Percentiles rank a stretch among this genome's conserved stretches.
phyloP scores from a whole-genome alignment of 2,113 vertebrate species.

The Panthera uncia region DNA sequence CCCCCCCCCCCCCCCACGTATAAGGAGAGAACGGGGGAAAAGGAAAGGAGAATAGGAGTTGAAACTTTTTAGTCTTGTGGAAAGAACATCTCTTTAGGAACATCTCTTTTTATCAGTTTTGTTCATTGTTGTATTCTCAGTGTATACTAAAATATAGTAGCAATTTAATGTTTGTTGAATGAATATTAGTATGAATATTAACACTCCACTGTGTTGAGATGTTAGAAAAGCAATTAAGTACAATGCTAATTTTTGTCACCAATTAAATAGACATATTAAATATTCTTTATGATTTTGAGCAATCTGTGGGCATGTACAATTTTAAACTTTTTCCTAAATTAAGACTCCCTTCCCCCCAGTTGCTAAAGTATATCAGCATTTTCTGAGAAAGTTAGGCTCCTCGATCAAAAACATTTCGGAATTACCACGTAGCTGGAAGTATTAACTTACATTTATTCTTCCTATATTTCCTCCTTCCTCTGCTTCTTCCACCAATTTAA shows the following conservation, averaged over 20 bases:
- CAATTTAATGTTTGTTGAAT: background rate
- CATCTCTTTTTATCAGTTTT: background rate
- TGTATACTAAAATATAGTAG: background rate
- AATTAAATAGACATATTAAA: background rate
- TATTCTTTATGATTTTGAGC: background rate
- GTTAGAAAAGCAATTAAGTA: background rate
- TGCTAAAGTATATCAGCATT: background rate
- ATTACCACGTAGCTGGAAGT: background rate
- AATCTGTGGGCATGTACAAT: background rate
- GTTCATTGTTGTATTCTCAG: background rate
- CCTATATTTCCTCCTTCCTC: background rate
- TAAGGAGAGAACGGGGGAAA: background rate
- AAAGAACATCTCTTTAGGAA: background rate
- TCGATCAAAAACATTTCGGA: background rate
- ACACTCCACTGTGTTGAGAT: background rate
- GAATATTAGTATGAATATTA: background rate
- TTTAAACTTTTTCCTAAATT: background rate
- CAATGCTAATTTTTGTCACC: background rate
- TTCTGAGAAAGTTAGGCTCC: background rate
- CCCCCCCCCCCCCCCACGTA: background rate
- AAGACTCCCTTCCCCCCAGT: background rate
- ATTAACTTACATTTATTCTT: background rate
- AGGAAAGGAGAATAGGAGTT: background rate
- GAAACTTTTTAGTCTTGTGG: background rate
- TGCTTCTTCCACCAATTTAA: background rate